phyloP scores from a whole-genome alignment of 2,113 vertebrate genomes.

The Maccullochella peelii region DNA sequence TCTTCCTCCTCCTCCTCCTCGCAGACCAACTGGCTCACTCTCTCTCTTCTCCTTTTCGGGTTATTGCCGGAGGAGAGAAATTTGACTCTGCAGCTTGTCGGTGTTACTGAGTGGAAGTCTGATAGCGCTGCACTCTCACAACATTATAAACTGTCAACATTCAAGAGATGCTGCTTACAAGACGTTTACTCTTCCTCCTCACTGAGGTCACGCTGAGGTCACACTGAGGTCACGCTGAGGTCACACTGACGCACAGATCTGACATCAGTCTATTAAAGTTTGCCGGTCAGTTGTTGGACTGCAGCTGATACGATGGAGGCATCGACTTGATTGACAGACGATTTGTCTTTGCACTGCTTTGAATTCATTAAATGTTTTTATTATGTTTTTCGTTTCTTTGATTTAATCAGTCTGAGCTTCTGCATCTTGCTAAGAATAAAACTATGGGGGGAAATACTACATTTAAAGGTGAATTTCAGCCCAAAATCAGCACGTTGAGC shows the following conservation, averaged over 20 bases:
- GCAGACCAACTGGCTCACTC: no score
- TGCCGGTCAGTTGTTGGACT: neutral
- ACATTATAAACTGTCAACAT: neutral
- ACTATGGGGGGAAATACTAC: no score
- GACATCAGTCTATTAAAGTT: neutral
- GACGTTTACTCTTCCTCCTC: neutral
- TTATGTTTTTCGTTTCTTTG: no score
- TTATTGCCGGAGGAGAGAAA: constrained; percentile 9
- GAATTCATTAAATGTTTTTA: no score
- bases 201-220: neutral
- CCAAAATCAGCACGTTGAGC: no score
- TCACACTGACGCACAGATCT: neutral
- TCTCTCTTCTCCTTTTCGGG: neutral
- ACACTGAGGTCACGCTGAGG: neutral
- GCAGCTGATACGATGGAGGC: neutral
- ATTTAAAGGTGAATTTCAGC: no score
- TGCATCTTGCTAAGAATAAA: no score
- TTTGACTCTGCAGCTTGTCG: neutral
- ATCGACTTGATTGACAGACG: neutral
- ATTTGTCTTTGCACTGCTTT: no score
- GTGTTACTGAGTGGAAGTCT: neutral
- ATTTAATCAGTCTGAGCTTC: no score
- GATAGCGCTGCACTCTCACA: neutral
- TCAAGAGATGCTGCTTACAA: neutral
- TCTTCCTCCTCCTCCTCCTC: neutral